phyloP scores from a whole-genome alignment of 2,797 vertebrate species.

The Megalops cyprinoides region DNA sequence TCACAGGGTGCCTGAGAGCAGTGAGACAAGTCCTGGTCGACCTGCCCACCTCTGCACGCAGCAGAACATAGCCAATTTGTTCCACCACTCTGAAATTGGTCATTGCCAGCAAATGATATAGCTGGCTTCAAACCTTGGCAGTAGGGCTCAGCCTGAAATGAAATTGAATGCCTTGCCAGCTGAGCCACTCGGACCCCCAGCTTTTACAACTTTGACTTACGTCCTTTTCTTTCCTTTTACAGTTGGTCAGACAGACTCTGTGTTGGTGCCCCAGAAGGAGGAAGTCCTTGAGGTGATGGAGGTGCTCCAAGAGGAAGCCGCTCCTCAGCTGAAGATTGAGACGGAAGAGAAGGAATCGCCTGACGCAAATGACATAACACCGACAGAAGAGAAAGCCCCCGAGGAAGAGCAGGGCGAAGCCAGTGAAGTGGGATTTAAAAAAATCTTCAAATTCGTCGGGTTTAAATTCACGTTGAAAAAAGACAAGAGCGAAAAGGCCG shows the following conservation, averaged over 20 bases:
- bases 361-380: slow-evolving; percentile 51
- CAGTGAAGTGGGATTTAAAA: slow-evolving; percentile 85
- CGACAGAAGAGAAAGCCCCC: slow-evolving; percentile 66
- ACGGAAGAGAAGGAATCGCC: slow-evolving; percentile 60
- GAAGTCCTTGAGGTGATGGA: slow-evolving; percentile 64
- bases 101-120: too few relatives aligned
- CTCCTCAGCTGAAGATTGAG: slow-evolving; percentile 54
- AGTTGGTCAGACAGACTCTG: slow-evolving; percentile 75
- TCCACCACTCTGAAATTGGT: too few relatives aligned
- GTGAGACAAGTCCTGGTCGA: too few relatives aligned
- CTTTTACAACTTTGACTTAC: background rate
- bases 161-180: too few relatives aligned
- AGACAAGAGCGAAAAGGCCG: slow-evolving; percentile 75
- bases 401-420: slow-evolving; percentile 72
- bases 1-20: too few relatives aligned
- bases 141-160: too few relatives aligned
- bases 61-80: too few relatives aligned
- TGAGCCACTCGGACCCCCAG: too few relatives aligned
- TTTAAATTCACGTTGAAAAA: slow-evolving; percentile 90
- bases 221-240: slow-evolving; percentile 47
- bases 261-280: slow-evolving; percentile 67
- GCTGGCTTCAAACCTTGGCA: too few relatives aligned
- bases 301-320: slow-evolving; percentile 55
- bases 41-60: too few relatives aligned
- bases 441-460: slow-evolving; percentile 87